Base-by-base conservation (phyloP, 2,797 vertebrate species). In the Pangasius macronema region DNA sequence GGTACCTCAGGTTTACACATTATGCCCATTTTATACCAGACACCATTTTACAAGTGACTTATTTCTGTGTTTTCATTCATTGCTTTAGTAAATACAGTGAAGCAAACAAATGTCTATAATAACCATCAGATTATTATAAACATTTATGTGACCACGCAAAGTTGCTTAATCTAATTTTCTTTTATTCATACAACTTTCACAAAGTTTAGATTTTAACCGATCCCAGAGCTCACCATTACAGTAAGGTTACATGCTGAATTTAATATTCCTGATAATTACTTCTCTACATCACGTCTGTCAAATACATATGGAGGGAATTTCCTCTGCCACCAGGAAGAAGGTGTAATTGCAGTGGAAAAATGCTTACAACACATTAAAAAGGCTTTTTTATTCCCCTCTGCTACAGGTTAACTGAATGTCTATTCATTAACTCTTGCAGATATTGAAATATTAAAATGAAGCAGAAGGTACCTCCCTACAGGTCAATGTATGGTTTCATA, bases 311-410 rank as follows among this genome's bases (percentile, higher is more conserved):
- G 42, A 16, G 73, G 14, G 18, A 76, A 30, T 14, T 76, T 76
- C 73, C 49, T 51, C 13, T 16, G 27, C 73, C 27, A 51, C 9
- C 73, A 53, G 5, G 13, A 30, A 8, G 73, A 76, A 53, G 27
- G 46, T 76, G 51, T 76, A 76, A 76, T 76, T 53, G 46, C 73
- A 30, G 73, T 3, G 27, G 73, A 16, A 76, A 75, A 76, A 51
- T 51, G 0, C 51, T 76, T 76, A 76, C 46, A 51, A 27, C 5
- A 30, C 27, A 76, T 76, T 51, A 76, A 76, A n/a, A 4, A 51
- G 73, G 13, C 27, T 76, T 27, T 42, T 73, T 5, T 73, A 51
- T 27, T 76, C 27, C 6, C 46, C 46, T n/a, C 5, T 8, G 46
- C 27, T 76, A 8, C 27, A 51, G 73, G 27, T 76, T 49, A 51